Base-by-base conservation (phyloP, 2,888 invertebrate genomes). In the Eledona agricola region DNA sequence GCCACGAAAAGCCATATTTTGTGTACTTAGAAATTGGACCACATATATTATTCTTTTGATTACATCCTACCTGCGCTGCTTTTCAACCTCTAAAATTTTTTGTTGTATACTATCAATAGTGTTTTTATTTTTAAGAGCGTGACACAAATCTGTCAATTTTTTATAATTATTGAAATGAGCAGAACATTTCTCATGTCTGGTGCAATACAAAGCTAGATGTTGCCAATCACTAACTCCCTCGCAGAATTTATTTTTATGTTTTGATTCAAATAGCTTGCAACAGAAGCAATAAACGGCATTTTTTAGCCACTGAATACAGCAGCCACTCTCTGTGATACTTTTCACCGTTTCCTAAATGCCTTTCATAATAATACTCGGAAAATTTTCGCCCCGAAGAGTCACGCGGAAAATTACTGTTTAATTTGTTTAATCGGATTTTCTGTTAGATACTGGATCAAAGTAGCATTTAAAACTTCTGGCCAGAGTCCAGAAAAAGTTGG, bases 401-500 rank as follows among this genome's bases (percentile, higher is more conserved):
- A 51, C 47, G 43, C 25, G 51, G 47, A 59, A 56, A 59, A 56
- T 58, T 38, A 19, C 28, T 55, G 29, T 59, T 58, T 59, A 46
- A 55, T 22, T 53, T 57, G 53, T 57, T 58, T 55, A 50, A 47
- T 38, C 45, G 57, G 57, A 42, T 42, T 57, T 57, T 54, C 45
- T 50, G 25, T 57, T 43, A 57, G 19, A 50, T 54, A 57, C 47
- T 57, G 53, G 22, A 57, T 50, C 45, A 57, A 40, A 47, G 51
- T 51, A 55, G 50, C 52, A 7, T 58, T 57, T 19, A 58, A 54
- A 54, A 53, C 56, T 40, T 38, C 47, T 54, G 57, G 54, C 54
- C 58, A 58, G 57, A 54, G 51, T 32, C 35, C 58, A 51, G 58
- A 57, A 54, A 54, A 47, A 54, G 32, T 51, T 57, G 50, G 51